Conservation (phyloP, 2,888 invertebrate species). For the Ophion ventricosus region DNA sequence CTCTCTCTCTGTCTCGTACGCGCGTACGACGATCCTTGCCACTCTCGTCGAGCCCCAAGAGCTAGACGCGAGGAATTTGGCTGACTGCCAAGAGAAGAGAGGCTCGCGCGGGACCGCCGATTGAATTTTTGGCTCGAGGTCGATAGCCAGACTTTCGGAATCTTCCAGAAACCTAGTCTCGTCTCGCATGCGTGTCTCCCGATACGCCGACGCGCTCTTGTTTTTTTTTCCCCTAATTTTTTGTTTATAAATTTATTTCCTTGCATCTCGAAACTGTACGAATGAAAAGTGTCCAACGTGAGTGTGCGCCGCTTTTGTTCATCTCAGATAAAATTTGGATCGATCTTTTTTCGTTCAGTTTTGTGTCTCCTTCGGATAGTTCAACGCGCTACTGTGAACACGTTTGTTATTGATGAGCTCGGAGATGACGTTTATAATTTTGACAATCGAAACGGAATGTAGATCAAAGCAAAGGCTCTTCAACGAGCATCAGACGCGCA, state of each 20-base stretch:
- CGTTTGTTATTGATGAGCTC: no score
- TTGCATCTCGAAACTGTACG: conserved; percentile 10
- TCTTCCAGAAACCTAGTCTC: conserved; percentile 68
- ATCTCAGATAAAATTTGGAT: no score
- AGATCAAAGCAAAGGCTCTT: no score
- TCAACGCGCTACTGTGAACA: no score
- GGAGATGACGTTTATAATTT: no score
- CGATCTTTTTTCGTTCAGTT: no score
- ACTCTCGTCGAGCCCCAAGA: conserved; percentile 59
- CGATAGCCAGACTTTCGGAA: conserved; percentile 71
- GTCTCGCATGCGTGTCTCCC: conserved; percentile 47
- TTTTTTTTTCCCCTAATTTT: conserved; percentile 33
- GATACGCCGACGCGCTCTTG: conserved; percentile 21
- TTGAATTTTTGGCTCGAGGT: conserved; percentile 72
- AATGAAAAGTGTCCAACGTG: conserved; percentile 21
- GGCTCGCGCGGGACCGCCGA: conserved; percentile 64
- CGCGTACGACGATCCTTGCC: conserved; percentile 49
- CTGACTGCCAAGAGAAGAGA: conserved; percentile 65
- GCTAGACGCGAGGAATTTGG: conserved; percentile 70
- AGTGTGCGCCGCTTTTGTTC: background rate
- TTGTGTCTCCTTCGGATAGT: no score
- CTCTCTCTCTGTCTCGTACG: conserved; percentile 24
- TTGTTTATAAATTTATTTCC: background rate
- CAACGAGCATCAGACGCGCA: no score
- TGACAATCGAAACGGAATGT: no score